phyloP scores from a whole-genome alignment of 2,113 vertebrate species.

The Ellobius talpinus region DNA sequence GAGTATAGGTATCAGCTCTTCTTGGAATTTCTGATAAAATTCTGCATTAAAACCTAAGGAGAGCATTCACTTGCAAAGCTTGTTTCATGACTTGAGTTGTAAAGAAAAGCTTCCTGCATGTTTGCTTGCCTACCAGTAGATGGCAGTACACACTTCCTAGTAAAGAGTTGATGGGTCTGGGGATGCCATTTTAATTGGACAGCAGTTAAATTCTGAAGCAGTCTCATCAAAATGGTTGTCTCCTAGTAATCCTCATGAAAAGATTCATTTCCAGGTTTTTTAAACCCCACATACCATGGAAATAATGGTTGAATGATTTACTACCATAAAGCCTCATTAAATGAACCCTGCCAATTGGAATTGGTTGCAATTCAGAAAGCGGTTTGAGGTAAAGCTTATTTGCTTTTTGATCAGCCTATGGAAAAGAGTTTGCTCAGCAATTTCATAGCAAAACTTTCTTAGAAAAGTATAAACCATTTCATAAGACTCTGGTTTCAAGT shows the following conservation, averaged over 20 bases:
- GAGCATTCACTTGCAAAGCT: constrained; percentile 13
- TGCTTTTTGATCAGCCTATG: constrained; percentile 59
- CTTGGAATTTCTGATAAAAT: too few species aligned
- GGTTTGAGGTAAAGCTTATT: constrained; percentile 67
- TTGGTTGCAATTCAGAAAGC: constrained; percentile 68
- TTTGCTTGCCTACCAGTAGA: constrained; percentile 61
- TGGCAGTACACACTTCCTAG: constrained; percentile 76
- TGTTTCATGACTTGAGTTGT: constrained; percentile 1
- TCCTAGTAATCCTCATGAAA: constrained; percentile 64
- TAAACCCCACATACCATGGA: constrained; percentile 39
- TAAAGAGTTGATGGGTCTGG: neutral
- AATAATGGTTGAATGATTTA: constrained; percentile 74
- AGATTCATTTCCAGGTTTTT: constrained; percentile 65
- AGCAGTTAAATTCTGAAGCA: constrained; percentile 62
- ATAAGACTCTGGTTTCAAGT: constrained; percentile 56
- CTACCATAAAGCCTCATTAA: constrained; percentile 68
- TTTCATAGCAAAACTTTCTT: constrained; percentile 55
- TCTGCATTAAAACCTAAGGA: too few species aligned
- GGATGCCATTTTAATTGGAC: constrained; percentile 67
- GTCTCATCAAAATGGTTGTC: constrained; percentile 67
- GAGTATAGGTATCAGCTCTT: too few species aligned
- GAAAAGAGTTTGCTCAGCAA: constrained; percentile 71
- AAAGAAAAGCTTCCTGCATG: constrained; percentile 19
- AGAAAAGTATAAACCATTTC: constrained; percentile 62
- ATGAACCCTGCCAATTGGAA: constrained; percentile 61